Evolutionary conservation across 2,797 vertebrate species (phyloP), one percentile per base, ranked within the genome.

Genomic region (Aselliscus stoliczkanus): DNA sequence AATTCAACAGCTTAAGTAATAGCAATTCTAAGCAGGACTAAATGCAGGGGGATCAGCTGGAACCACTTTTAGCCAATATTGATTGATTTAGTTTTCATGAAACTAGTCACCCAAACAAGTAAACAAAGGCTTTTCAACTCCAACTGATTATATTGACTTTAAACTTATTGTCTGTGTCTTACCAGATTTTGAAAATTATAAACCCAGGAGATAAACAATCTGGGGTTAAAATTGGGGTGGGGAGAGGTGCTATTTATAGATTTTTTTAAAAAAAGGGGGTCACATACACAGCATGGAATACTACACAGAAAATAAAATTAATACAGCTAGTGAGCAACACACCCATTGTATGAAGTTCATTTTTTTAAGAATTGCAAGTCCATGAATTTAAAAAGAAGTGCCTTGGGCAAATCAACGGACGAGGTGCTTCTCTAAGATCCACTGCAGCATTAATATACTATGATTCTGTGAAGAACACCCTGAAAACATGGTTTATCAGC

Each of bases 31-130:
- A 86, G 56, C 34, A 44, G 52, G 29, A 47, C 20, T 62, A 39
- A 87, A 69, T 70, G 25, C 17, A 79, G 4, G 44, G 25, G 52
- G 17, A 92, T 34, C 82, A 92, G 69, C 64, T 70, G 47, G 88
- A 97, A 72, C 72, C 65, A 90, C 84, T 90, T 80, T 96, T 76
- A 94, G 84, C 67, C 44, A 82, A 83, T 58, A 90, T 14, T 80
- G 84, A 96, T 88, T 72, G 88, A 85, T 82, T 95, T 67, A 11
- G 13, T 87, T 92, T 92, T 52, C 64, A 95, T 23, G 70, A 25
- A 44, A 69, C 42, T 76, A 85, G 52, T 1, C 88, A 93, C 20
- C 39, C 72, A 80, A 94, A 82, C 80, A 89, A 93, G 87, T 70
- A 86, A 96, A 94, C 65, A 95, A 88, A 94, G 39, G 23, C 31